These are phyloP conservation scores for Heliconius ethilla DNA, from an alignment of 2,888 invertebrate species.

Conservation along the genomic window DNA sequence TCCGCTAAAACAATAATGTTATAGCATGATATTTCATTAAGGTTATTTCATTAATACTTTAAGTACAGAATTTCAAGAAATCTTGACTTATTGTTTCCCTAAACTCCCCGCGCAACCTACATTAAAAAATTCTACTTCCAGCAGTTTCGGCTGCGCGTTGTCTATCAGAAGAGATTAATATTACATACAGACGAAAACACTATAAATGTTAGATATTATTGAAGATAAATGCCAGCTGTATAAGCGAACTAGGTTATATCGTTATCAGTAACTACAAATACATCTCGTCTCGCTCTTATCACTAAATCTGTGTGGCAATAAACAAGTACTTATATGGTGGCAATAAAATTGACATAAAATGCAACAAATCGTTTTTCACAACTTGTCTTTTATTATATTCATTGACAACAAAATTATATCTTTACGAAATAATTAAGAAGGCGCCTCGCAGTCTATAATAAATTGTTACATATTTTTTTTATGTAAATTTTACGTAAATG, in stretches of 20 bases:
- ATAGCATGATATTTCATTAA: no score
- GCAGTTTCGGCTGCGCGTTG: not conserved
- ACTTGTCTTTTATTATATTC: not conserved
- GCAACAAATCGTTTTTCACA: constrained; percentile 20
- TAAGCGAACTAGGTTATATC: constrained; percentile 37
- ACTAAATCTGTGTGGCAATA: constrained; percentile 38
- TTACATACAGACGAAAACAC: not conserved
- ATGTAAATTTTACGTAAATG: not conserved
- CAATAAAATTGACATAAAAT: constrained; percentile 28
- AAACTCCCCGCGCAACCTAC: not conserved
- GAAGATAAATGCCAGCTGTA: not conserved
- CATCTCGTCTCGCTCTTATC: constrained; percentile 42
- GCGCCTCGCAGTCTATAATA: constrained; percentile 16
- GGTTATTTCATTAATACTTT: no score
- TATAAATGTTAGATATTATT: not conserved
- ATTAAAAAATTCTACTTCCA: not conserved
- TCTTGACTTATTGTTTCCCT: not conserved
- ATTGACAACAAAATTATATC: not conserved
- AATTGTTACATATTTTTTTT: not conserved
- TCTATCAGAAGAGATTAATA: not conserved
- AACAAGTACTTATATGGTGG: constrained; percentile 26
- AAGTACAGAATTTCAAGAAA: no score
- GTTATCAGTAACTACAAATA: constrained; percentile 40
- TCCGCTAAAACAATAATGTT: no score
- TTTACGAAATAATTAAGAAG: constrained; percentile 16